Base-by-base conservation (phyloP, 1,140 invertebrate species). In the Eulimnadia texana region DNA sequence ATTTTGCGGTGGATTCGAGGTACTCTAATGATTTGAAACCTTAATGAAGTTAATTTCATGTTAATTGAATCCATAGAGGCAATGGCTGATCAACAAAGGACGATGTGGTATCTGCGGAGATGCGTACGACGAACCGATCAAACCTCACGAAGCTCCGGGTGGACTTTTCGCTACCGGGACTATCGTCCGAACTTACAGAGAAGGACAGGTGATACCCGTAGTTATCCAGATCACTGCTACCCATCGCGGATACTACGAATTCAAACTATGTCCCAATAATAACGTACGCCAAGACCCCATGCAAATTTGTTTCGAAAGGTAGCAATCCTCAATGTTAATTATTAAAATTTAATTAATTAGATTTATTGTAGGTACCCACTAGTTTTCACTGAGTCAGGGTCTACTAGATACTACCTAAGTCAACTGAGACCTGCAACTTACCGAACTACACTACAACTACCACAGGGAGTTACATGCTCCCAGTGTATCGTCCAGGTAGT, bases 1-100 rank as follows among this genome's bases (percentile, higher is more conserved):
- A 29, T 84, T 76, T 69, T 87, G 85, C 68, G 84, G 84, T 27
- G 83, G 84, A 16, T 42, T 42, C 16, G 33, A 42, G 33, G 33
- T n/a, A n/a, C n/a, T n/a, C n/a, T n/a, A n/a, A n/a, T n/a, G n/a
- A n/a, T n/a, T n/a, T n/a, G n/a, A n/a, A n/a, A n/a, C n/a, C n/a
- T n/a, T n/a, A n/a, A n/a, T n/a, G n/a, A n/a, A n/a, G n/a, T n/a
- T n/a, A n/a, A n/a, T n/a, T n/a, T n/a, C n/a, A n/a, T n/a, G n/a
- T n/a, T n/a, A n/a, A n/a, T n/a, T n/a, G n/a, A n/a, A n/a, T n/a
- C n/a, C n/a, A 13, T 22, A 63, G 62, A 58, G 62, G 24, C 62
- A 63, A 60, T 63, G 62, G 62, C 56, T 60, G 16, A 57, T 63
- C 33, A 73, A 76, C 63, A 67, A 65, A 6, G 75, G 75, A 0